phyloP scores from a whole-genome alignment of 2,113 vertebrate genomes.

The Octodon degus region DNA sequence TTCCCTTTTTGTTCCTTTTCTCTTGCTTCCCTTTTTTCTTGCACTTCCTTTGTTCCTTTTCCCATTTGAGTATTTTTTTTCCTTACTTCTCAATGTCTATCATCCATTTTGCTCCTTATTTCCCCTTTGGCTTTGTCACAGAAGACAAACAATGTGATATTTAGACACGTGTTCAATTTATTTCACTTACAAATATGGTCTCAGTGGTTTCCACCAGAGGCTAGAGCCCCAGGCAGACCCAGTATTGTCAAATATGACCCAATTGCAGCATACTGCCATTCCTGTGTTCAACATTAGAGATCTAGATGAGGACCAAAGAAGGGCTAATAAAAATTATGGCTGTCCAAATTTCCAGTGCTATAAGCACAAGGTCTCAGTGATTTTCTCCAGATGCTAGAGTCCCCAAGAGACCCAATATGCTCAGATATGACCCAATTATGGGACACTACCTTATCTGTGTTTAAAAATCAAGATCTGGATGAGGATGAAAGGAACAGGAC shows the following conservation, averaged over 20 bases:
- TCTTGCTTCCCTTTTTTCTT: not conserved
- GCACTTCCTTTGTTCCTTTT: not conserved
- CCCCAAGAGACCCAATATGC: not conserved
- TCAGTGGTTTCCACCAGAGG: not conserved
- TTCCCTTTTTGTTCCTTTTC: not conserved
- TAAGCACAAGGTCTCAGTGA: not conserved
- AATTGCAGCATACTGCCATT: not conserved
- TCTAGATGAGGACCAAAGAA: not conserved
- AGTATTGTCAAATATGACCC: not conserved
- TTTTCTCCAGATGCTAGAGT: not conserved
- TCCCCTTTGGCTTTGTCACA: not conserved
- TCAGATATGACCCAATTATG: not conserved
- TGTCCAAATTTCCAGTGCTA: not conserved
- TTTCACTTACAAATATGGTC: not conserved
- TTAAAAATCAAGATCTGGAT: not conserved
- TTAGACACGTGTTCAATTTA: not conserved
- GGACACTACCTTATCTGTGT: not conserved
- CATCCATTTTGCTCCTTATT: not conserved
- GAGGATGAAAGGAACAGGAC: not conserved
- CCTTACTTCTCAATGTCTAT: not conserved
- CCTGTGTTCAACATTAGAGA: not conserved
- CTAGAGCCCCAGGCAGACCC: not conserved
- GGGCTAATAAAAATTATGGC: not conserved
- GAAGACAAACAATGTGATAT: not conserved
- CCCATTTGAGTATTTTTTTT: not conserved